Conservation (phyloP, 2,113 vertebrate genomes). For the Amazona vittata region DNA sequence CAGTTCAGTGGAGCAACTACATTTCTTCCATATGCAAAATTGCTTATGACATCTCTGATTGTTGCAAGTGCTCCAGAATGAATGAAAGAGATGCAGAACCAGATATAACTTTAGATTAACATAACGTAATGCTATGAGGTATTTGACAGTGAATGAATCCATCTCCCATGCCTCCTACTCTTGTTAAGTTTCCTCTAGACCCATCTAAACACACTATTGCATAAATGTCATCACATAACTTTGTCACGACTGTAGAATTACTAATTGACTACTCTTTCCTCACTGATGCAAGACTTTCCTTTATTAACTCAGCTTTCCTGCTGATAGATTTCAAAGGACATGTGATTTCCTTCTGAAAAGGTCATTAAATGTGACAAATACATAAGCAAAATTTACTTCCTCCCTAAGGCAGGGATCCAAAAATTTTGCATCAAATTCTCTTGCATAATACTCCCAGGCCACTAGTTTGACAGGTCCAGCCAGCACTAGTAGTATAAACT, state of each 20-base stretch:
- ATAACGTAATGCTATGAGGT: background rate
- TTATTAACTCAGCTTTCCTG: slow-evolving; percentile 36
- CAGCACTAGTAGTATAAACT: background rate
- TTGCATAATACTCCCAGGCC: background rate
- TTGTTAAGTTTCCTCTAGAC: background rate
- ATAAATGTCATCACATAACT: background rate
- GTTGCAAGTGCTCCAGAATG: background rate
- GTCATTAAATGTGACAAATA: slow-evolving; percentile 46
- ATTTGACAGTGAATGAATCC: background rate
- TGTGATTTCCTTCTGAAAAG: slow-evolving; percentile 38
- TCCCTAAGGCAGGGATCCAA: background rate
- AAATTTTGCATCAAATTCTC: background rate
- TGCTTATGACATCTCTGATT: background rate
- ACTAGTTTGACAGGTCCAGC: background rate
- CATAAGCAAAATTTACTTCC: slow-evolving; percentile 27
- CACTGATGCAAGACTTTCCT: background rate
- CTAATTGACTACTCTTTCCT: background rate
- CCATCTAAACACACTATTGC: background rate
- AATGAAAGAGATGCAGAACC: background rate
- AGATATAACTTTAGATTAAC: background rate
- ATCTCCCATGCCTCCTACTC: background rate
- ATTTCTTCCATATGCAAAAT: background rate
- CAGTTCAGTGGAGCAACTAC: background rate
- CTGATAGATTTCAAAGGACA: background rate
- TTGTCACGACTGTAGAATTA: slow-evolving; percentile 7